Conservation (phyloP, 2,888 invertebrate genomes). For the Rhaphigaster nebulosa region DNA sequence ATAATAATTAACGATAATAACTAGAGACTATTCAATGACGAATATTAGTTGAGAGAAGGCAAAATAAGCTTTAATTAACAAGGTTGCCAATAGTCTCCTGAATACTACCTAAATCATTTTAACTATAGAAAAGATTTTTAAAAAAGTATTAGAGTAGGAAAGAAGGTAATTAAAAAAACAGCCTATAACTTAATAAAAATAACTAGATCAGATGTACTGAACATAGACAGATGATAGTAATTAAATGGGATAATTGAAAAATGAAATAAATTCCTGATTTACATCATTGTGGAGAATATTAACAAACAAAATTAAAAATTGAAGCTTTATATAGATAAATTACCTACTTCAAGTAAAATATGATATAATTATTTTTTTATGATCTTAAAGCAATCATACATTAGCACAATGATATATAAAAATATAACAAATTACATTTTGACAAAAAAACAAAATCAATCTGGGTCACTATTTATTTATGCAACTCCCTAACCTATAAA, state of each 20-base stretch:
- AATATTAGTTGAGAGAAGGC: neutral
- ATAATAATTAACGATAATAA: neutral
- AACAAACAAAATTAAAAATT: neutral
- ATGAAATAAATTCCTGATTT: neutral
- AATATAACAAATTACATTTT: constrained; percentile 14
- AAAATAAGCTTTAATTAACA: neutral
- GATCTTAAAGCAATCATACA: neutral
- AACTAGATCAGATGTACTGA: neutral
- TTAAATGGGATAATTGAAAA: neutral
- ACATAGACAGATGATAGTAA: neutral
- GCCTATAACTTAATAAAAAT: neutral
- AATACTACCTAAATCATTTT: neutral
- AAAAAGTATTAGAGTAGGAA: neutral
- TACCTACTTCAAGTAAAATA: neutral
- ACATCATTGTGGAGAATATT: neutral
- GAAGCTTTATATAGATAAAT: neutral
- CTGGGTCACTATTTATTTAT: neutral
- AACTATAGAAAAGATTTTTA: neutral
- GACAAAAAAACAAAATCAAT: neutral
- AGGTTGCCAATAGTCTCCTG: neutral
- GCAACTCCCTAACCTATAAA: neutral
- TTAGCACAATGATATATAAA: neutral
- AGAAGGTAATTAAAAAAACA: neutral
- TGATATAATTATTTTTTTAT: neutral
- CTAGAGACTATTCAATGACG: neutral